phyloP scores from a whole-genome alignment of 2,888 invertebrate genomes.

The Pycnomerus fuliginosus region DNA sequence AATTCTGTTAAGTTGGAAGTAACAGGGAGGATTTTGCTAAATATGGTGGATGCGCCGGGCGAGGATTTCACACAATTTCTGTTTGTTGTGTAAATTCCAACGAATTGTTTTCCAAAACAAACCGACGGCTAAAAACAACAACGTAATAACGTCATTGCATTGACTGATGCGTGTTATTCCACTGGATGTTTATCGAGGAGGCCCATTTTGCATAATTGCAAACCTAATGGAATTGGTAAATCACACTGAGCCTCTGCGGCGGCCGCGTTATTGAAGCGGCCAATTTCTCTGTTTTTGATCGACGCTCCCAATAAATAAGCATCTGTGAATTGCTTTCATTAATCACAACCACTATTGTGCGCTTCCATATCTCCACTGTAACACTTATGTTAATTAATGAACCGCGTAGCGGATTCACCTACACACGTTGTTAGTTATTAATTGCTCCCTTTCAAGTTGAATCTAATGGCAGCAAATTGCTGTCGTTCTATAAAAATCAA shows the following conservation, averaged over 20 bases:
- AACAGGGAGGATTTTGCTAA: too few species aligned
- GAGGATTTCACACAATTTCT: too few species aligned
- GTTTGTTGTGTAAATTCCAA: too few species aligned
- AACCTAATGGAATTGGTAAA: slow-evolving; percentile 42
- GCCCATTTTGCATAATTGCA: slow-evolving; percentile 43
- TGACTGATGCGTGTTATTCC: too few species aligned
- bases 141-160: too few species aligned
- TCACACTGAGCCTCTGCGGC: slow-evolving; percentile 25
- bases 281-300: slow-evolving; percentile 17
- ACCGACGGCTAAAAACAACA: too few species aligned
- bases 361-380: slow-evolving; percentile 11
- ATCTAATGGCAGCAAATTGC: slow-evolving; percentile 5
- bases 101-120: too few species aligned
- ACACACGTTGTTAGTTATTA: slow-evolving; percentile 18
- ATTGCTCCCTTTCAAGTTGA: slow-evolving; percentile 10
- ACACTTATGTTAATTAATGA: slow-evolving; percentile 21
- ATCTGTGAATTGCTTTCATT: slow-evolving; percentile 20
- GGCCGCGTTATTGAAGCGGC: slow-evolving; percentile 13
- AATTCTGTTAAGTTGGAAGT: too few species aligned
- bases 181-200: slow-evolving; percentile 43
- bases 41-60: too few species aligned
- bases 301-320: slow-evolving; percentile 19
- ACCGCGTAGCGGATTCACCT: slow-evolving; percentile 13
- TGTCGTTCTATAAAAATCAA: slow-evolving; percentile 13
- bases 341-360: slow-evolving; percentile 20